Conservation (phyloP, 2,113 vertebrate genomes). For the Pollachius pollachius region DNA sequence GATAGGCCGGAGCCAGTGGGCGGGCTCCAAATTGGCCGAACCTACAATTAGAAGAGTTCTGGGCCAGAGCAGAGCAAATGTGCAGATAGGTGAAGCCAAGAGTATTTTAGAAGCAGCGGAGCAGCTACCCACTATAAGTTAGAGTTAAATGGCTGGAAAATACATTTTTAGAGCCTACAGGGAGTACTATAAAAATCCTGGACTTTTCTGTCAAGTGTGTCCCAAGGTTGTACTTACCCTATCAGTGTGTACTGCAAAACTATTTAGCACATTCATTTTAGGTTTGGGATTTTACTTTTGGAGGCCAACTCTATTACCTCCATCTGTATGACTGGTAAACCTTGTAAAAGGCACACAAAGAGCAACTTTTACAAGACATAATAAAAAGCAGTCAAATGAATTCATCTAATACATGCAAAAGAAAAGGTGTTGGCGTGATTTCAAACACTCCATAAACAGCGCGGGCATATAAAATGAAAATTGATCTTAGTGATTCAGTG, state of each 20-base stretch:
- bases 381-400: too few relatives aligned
- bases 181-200: background rate
- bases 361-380: too few relatives aligned
- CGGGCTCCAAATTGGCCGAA: conserved; percentile 17
- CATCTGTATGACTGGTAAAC: too few relatives aligned
- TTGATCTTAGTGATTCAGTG: too few relatives aligned
- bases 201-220: background rate
- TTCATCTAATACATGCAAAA: too few relatives aligned
- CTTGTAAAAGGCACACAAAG: too few relatives aligned
- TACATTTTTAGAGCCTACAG: background rate
- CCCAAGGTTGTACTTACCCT: background rate
- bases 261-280: background rate
- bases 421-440: too few relatives aligned
- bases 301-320: background rate
- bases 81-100: conserved; percentile 25
- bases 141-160: background rate
- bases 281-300: background rate
- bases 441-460: too few relatives aligned
- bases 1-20: conserved; percentile 27
- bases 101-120: conserved; percentile 34
- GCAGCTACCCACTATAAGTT: conserved; percentile 11
- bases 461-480: too few relatives aligned
- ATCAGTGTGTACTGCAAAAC: background rate
- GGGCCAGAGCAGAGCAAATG: conserved; percentile 29
- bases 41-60: conserved; percentile 19